A percentile compares a stretch with the other conserved stretches of the same genome.
These are phyloP conservation scores for Procambarus clarkii DNA, from an alignment of 1,140 invertebrate species.

Conservation along the genomic window DNA sequence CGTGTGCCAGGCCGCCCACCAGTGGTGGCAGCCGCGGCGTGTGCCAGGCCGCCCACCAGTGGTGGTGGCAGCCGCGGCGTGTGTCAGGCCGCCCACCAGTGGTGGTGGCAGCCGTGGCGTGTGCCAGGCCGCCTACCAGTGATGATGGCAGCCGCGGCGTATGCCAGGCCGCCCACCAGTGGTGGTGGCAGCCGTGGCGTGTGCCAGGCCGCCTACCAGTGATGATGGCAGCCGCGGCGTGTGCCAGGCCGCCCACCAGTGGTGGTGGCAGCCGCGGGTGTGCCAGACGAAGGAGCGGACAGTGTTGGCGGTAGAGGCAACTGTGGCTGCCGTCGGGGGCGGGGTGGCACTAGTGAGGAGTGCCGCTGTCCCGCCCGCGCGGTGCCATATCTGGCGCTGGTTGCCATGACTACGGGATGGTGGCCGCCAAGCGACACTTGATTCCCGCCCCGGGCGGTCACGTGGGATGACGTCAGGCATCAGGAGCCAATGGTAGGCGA, in stretches of 20 bases:
- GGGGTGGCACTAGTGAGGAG: slow-evolving; percentile 51
- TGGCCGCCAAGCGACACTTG: slow-evolving; percentile 59
- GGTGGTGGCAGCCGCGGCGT: too few species aligned
- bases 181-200: too few species aligned
- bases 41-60: too few species aligned
- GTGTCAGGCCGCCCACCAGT: too few species aligned
- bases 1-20: too few species aligned
- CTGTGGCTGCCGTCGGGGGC: slow-evolving; percentile 37
- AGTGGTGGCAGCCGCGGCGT: too few species aligned
- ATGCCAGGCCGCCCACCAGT: too few species aligned
- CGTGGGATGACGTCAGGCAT: slow-evolving; percentile 67
- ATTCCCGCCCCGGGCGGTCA: slow-evolving; percentile 65
- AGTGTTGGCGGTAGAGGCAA: slow-evolving; percentile 15
- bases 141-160: too few species aligned
- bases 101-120: too few species aligned
- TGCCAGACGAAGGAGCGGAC: not conserved
- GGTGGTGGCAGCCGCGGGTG: not conserved
- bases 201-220: too few species aligned
- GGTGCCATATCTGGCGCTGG: slow-evolving; percentile 61
- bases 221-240: too few species aligned
- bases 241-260: not conserved
- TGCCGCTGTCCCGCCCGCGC: slow-evolving; percentile 42
- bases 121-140: too few species aligned
- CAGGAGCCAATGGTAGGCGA: slow-evolving; percentile 64
- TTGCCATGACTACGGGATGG: slow-evolving; percentile 66